Percentiles rank a stretch among this genome's conserved stretches.
Evolutionary conservation across 2,797 vertebrate genomes (phyloP).

Genomic region (Odontamblyopus lacepedii): DNA sequence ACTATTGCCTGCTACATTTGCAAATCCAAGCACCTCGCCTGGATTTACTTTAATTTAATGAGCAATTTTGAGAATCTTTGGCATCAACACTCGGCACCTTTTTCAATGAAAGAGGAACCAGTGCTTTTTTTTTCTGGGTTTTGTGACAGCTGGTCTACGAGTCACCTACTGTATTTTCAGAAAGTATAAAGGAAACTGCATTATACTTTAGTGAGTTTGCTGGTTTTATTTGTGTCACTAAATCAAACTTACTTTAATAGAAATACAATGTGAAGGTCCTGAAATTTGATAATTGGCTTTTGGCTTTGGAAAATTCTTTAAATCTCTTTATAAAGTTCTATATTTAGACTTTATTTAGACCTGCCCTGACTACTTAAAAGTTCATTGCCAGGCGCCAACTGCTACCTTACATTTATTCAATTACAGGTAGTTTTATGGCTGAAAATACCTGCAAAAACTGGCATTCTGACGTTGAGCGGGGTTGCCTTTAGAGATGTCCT

Average conservation of each 20-base stretch:
- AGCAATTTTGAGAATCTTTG: constrained; percentile 17
- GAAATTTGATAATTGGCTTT: neutral
- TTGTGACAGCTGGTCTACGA: constrained; percentile 3
- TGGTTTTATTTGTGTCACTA: no score
- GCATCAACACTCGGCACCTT: constrained; percentile 8
- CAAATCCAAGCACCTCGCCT: neutral
- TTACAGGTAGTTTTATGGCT: no score
- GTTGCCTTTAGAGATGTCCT: no score
- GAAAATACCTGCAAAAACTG: no score
- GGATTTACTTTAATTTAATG: constrained; percentile 10
- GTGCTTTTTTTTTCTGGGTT: neutral
- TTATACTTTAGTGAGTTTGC: neutral
- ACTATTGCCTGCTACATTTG: no score
- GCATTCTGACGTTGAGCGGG: no score
- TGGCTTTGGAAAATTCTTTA: neutral
- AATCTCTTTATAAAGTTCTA: no score
- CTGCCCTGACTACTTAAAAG: no score
- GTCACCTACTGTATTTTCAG: neutral
- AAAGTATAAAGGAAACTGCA: neutral
- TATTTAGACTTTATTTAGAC: no score
- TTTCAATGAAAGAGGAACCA: constrained; percentile 52
- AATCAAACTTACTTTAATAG: no score
- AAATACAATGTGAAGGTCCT: neutral
- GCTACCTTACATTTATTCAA: no score
- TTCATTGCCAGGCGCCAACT: no score